Evolutionary conservation across 92 coral and sea anemone species (phyloP).

Genomic region (Diadumene lineata): DNA sequence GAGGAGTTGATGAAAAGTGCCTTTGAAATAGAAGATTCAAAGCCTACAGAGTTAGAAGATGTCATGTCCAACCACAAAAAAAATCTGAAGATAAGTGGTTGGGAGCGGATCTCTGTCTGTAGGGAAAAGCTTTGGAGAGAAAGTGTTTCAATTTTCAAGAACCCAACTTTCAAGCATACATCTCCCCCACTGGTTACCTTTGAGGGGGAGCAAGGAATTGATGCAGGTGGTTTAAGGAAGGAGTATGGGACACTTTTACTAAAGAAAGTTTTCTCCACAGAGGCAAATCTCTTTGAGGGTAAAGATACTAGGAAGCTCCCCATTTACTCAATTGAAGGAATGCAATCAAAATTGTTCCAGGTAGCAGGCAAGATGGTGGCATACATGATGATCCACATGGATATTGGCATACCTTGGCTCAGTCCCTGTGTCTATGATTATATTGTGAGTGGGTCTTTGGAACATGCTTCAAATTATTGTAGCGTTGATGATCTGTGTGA

Average conservation of each 20-base stretch:
- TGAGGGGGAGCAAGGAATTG: too few relatives aligned
- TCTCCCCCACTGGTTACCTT: too few relatives aligned
- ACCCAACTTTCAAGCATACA: too few relatives aligned
- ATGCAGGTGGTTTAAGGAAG: too few relatives aligned
- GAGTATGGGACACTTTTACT: conserved; percentile 51
- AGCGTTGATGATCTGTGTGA: conserved; percentile 41
- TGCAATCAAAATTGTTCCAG: conserved; percentile 46
- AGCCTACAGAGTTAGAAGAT: too few relatives aligned
- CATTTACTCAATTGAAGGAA: conserved; percentile 41
- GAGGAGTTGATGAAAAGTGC: too few relatives aligned
- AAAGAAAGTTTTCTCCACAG: conserved; percentile 39
- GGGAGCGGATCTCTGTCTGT: too few relatives aligned
- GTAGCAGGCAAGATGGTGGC: conserved; percentile 58
- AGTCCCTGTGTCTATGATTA: conserved; percentile 57
- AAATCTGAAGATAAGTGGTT: too few relatives aligned
- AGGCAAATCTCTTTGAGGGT: conserved; percentile 60
- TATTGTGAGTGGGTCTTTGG: conserved; percentile 29
- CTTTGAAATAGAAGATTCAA: too few relatives aligned
- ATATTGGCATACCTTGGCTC: conserved; percentile 47
- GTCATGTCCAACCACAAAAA: too few relatives aligned
- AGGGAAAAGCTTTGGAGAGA: too few relatives aligned
- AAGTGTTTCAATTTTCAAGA: too few relatives aligned
- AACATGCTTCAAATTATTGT: conserved; percentile 43
- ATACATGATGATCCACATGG: conserved; percentile 44
- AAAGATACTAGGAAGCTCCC: conserved; percentile 48